Base-by-base conservation (phyloP, 2,797 vertebrate genomes). In the Lindbergichthys nudifrons region DNA sequence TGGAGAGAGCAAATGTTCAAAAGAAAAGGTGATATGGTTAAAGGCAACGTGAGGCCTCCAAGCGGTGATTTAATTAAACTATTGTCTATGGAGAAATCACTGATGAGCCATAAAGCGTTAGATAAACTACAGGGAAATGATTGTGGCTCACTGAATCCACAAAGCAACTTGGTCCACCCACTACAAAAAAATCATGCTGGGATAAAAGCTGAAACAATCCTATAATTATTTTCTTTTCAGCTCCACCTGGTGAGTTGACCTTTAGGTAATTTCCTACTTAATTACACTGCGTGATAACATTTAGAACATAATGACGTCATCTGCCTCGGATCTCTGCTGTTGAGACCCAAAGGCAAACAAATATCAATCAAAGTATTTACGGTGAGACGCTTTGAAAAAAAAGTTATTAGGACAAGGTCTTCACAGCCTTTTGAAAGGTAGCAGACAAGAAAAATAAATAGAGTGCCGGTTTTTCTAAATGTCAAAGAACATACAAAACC, bases 401-500 rank as follows among this genome's bases (percentile, higher is more conserved):
- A 70, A 74, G n/a, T 63, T 78, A 68, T 65, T 41, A 41, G 71
- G 62, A 66, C 65, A 26, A 39, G 26, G 51, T 77, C 53, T 41
- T 58, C 51, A 39, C 19, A 80, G 60, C 39, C n/a, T 16, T 77
- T 79, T 57, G 70, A 82, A 86, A 69, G 69, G 11, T 43, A 48
- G 30, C 19, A 61, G 54, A 66, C 52, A 52, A 46, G 71, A 65
- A 63, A 65, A 41, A 23, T 51, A 76, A 6, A 45, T 72, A 36
- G 32, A 36, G 32, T 36, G 32, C 74, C 48, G 8, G 14, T 26
- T 70, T 81, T 91, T 65, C 82, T 51, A 93, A 95, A 94, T 93
- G 92, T 93, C 93, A 94, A 82, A 66, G 82, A 87, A 89, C 86
- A 81, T 73, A 66, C 26, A 43, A 79, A 87, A 80, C 36, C 77